phyloP scores from a whole-genome alignment of 2,888 invertebrate genomes.

The Elegia similella region DNA sequence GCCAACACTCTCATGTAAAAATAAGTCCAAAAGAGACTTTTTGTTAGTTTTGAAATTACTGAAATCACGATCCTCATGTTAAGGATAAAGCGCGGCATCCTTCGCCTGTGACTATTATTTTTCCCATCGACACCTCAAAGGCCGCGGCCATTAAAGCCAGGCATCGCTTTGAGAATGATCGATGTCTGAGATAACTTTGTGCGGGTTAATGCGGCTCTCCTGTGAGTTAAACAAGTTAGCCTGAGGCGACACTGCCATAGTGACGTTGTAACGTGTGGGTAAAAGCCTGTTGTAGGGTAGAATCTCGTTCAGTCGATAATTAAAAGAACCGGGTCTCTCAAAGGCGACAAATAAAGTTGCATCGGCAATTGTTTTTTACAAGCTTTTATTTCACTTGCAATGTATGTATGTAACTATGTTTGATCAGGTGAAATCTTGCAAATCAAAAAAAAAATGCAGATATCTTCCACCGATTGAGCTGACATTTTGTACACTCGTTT shows the following conservation, averaged over 20 bases:
- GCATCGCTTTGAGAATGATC: slow-evolving; percentile 66
- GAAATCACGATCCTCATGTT: too few species aligned
- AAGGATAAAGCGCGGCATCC: neutral
- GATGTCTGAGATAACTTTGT: slow-evolving; percentile 72
- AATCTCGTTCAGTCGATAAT: neutral
- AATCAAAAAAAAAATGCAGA: too few species aligned
- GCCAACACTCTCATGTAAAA: too few species aligned
- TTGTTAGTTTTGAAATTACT: too few species aligned
- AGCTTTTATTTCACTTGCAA: too few species aligned
- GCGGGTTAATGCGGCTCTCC: slow-evolving; percentile 46
- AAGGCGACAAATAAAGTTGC: too few species aligned
- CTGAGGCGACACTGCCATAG: slow-evolving; percentile 55
- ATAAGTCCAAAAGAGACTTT: too few species aligned
- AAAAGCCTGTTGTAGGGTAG: slow-evolving; percentile 12
- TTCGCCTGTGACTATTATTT: neutral
- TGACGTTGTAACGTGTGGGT: slow-evolving; percentile 30
- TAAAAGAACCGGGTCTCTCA: neutral
- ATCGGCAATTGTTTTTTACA: too few species aligned
- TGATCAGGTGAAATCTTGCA: too few species aligned
- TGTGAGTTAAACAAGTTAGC: slow-evolving; percentile 68
- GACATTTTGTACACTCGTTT: too few species aligned
- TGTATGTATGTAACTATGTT: too few species aligned
- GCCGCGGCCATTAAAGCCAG: slow-evolving; percentile 10
- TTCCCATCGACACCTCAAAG: slow-evolving; percentile 14
- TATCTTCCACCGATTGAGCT: too few species aligned